Evolutionary conservation across 1,140 invertebrate genomes (phyloP).

Genomic region (Drosophila baimaii): DNA sequence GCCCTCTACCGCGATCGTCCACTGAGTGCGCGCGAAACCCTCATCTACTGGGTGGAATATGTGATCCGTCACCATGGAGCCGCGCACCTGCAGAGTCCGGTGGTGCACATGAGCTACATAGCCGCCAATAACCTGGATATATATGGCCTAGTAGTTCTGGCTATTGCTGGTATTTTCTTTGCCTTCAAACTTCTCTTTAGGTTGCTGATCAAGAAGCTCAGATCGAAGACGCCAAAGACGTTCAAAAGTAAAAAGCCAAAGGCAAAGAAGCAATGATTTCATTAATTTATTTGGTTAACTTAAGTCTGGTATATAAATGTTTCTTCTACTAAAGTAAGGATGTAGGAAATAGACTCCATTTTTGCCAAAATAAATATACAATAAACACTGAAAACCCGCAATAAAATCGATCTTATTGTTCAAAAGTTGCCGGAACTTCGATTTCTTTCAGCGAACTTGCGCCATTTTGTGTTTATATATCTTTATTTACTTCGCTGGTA

Average conservation of each 20-base stretch:
- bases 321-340: not conserved
- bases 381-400: not conserved
- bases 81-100: slow-evolving; percentile 59
- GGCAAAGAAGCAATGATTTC: not conserved
- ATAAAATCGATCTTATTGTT: not conserved
- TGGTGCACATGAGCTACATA: slow-evolving; percentile 80
- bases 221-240: not conserved
- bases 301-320: too few relatives aligned
- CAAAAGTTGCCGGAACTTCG: too few relatives aligned
- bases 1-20: slow-evolving; percentile 70
- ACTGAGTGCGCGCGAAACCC: slow-evolving; percentile 68
- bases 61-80: slow-evolving; percentile 84
- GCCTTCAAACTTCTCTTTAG: not conserved
- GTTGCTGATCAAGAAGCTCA: not conserved
- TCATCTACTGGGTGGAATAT: slow-evolving; percentile 84
- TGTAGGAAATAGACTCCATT: not conserved
- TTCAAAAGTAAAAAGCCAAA: not conserved
- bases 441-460: not conserved
- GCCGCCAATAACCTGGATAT: slow-evolving; percentile 62
- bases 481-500: slow-evolving; percentile 4
- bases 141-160: slow-evolving; percentile 16
- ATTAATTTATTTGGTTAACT: too few relatives aligned
- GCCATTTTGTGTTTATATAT: slow-evolving; percentile 2
- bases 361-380: not conserved
- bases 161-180: not conserved